A percentile compares a stretch with the other conserved stretches of the same genome.
phyloP scores from a whole-genome alignment of 2,797 vertebrate genomes.

The Cuculus canorus region DNA sequence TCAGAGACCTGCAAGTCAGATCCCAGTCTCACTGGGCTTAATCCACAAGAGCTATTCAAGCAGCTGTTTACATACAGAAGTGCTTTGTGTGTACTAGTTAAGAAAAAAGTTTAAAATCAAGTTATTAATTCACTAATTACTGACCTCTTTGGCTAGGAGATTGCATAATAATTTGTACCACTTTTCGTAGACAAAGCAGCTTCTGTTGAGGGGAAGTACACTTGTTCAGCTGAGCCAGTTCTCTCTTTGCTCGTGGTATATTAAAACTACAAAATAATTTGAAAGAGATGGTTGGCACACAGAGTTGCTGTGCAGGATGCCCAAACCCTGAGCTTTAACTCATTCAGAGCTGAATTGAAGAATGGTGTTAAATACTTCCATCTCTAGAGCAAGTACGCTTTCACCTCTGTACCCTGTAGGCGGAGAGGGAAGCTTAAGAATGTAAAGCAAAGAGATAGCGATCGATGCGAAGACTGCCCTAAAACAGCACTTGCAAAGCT shows the following conservation, averaged over 20 bases:
- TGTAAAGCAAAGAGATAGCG: background rate
- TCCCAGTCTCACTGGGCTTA: background rate
- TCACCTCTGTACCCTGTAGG: background rate
- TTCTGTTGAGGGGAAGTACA: slow-evolving; percentile 95
- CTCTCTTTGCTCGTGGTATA: slow-evolving; percentile 91
- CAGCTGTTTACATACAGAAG: background rate
- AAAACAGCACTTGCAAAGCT: background rate
- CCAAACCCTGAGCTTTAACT: background rate
- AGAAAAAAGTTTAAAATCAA: background rate
- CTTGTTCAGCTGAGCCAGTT: slow-evolving; percentile 90
- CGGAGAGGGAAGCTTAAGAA: background rate
- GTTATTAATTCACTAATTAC: slow-evolving; percentile 4
- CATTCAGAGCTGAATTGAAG: background rate
- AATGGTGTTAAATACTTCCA: background rate
- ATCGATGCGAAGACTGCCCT: background rate
- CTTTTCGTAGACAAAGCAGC: slow-evolving; percentile 88
- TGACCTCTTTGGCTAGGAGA: slow-evolving; percentile 86
- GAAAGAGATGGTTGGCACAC: background rate
- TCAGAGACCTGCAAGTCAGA: background rate
- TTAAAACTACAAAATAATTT: slow-evolving; percentile 84
- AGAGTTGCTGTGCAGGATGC: background rate
- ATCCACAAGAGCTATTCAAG: background rate
- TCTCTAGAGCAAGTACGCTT: background rate
- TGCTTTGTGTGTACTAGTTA: background rate
- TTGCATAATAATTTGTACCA: slow-evolving; percentile 88